A percentile compares a stretch with the other conserved stretches of the same genome.
Conservation (phyloP, 2,797 vertebrate species). For the Enteromius radiatus region DNA sequence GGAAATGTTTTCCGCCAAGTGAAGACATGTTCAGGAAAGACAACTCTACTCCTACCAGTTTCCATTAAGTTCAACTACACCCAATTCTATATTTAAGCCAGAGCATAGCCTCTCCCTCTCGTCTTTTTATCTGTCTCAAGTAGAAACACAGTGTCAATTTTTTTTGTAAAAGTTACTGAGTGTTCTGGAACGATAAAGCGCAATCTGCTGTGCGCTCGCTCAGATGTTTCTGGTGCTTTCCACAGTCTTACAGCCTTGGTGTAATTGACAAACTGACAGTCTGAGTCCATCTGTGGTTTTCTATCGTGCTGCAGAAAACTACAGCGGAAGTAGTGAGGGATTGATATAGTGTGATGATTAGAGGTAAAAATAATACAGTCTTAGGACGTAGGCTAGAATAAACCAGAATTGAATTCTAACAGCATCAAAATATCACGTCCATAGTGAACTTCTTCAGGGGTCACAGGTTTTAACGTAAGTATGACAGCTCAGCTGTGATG, state of each 20-base stretch:
- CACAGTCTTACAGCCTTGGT: conserved; percentile 6
- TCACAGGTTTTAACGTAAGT: not conserved
- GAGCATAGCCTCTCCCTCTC: conserved; percentile 2
- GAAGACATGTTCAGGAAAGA: conserved; percentile 51
- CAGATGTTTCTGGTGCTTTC: conserved; percentile 40
- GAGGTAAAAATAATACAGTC: not conserved
- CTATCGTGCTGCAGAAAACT: not conserved
- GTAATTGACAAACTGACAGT: conserved; percentile 4
- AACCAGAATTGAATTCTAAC: not conserved
- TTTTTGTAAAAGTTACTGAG: not conserved
- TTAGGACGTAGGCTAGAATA: not conserved
- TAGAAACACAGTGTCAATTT: not conserved
- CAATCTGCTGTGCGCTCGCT: conserved; percentile 42
- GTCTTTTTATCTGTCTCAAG: not conserved
- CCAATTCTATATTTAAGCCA: conserved; percentile 33
- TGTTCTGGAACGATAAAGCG: conserved; percentile 25
- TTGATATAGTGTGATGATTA: not conserved
- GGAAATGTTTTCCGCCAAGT: conserved; percentile 58
- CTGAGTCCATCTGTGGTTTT: conserved; percentile 1
- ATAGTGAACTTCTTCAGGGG: not conserved
- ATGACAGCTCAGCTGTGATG: conserved; percentile 27
- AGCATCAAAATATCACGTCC: not conserved
- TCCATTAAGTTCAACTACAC: conserved; percentile 35
- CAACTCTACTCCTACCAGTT: conserved; percentile 3
- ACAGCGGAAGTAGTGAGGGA: not conserved